Evolutionary conservation across 2,797 vertebrate genomes (phyloP).

Genomic region (Columba guinea): DNA sequence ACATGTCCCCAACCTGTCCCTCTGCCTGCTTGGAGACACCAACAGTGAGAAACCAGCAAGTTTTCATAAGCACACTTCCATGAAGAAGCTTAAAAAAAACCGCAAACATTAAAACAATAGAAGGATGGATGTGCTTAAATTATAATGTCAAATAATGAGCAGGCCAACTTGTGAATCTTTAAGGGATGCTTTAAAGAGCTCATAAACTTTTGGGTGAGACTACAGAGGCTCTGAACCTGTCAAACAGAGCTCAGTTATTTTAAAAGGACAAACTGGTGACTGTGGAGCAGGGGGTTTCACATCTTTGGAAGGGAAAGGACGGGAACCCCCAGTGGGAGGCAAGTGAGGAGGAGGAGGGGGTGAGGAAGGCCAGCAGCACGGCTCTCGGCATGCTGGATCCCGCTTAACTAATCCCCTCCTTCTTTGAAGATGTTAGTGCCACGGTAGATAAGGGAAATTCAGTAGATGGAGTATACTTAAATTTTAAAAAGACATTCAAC

Average conservation of each 20-base stretch:
- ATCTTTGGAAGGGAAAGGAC: background rate
- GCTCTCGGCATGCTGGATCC: background rate
- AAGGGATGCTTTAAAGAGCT: background rate
- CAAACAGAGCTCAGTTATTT: background rate
- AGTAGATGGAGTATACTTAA: background rate
- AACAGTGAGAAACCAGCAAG: accelerated
- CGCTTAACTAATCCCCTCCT: background rate
- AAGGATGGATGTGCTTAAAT: background rate
- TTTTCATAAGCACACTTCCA: background rate
- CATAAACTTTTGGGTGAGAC: slow-evolving; percentile 6
- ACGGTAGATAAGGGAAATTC: background rate
- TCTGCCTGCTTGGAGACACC: background rate
- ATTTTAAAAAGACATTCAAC: background rate
- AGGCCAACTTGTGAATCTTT: background rate
- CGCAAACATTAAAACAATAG: background rate
- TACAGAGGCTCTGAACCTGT: slow-evolving; percentile 6
- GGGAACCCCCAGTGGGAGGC: background rate
- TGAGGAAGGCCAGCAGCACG: background rate
- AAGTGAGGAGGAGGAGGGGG: background rate
- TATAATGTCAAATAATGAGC: background rate
- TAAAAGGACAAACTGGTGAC: background rate
- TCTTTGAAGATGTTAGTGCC: background rate
- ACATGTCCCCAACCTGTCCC: background rate
- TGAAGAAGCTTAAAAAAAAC: background rate
- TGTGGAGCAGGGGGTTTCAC: background rate